These are phyloP conservation scores for Perizoma flavofasciatum DNA, from an alignment of 2,888 invertebrate species.

Conservation along the genomic window DNA sequence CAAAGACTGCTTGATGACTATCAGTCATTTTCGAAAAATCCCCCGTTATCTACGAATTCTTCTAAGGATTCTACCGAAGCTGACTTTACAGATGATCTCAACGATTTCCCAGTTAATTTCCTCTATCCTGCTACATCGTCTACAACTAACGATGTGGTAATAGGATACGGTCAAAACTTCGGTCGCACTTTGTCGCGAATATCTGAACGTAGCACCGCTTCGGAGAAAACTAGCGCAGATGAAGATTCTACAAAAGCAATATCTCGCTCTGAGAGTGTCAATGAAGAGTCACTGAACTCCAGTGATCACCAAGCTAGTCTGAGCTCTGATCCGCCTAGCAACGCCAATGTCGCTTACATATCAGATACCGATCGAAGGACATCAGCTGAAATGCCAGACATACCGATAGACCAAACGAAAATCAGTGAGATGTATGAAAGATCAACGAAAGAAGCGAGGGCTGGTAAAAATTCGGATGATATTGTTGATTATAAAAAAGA, in stretches of 20 bases:
- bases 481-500: slow-evolving; percentile 55
- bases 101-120: slow-evolving; percentile 90
- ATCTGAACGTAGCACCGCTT: slow-evolving; percentile 94
- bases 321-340: slow-evolving; percentile 92
- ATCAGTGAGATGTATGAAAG: slow-evolving; percentile 83
- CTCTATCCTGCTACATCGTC: slow-evolving; percentile 88
- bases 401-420: slow-evolving; percentile 89
- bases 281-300: slow-evolving; percentile 92
- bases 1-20: slow-evolving; percentile 77
- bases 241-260: slow-evolving; percentile 94
- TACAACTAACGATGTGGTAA: slow-evolving; percentile 86
- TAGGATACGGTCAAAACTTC: slow-evolving; percentile 89
- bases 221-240: slow-evolving; percentile 93
- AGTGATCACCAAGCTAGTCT: slow-evolving; percentile 94
- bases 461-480: slow-evolving; percentile 54
- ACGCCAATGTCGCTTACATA: slow-evolving; percentile 89
- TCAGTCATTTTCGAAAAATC: slow-evolving; percentile 78
- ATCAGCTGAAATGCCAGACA: slow-evolving; percentile 93
- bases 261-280: slow-evolving; percentile 92
- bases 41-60: slow-evolving; percentile 75
- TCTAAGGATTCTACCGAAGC: slow-evolving; percentile 84
- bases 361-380: slow-evolving; percentile 92
- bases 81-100: slow-evolving; percentile 89
- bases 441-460: slow-evolving; percentile 75
- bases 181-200: slow-evolving; percentile 92